Evolutionary conservation across 2,113 vertebrate species (phyloP), one percentile per base, ranked within the genome.

Genomic region (Trochalopteron elliotii): DNA sequence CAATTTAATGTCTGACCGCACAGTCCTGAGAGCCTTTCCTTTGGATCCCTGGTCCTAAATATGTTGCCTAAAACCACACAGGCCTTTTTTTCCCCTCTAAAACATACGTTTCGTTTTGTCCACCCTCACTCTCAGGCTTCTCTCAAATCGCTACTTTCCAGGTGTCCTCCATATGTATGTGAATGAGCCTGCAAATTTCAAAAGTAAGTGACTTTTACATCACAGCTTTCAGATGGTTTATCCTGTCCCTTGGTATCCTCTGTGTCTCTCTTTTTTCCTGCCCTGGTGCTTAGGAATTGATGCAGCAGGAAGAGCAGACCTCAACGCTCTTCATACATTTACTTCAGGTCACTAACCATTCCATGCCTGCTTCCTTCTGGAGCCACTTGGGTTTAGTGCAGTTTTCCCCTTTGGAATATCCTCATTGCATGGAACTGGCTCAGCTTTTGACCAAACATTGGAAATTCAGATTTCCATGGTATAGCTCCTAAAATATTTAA

Each of bases 1-100:
- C 92, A 96, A 94, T 96, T 95, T 96, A 64, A 82, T 79, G 95
- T 96, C 94, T 97, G 90, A 94, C 96, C 86, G 0, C 95, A 89
- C 22, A 79, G 83, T 84, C 74, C 77, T 92, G 77, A 75, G 83
- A 71, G 90, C 83, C 80, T 67, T 93, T 83, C 28, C 56, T 78
- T 71, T 93, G 86, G 64, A 86, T 94, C 68, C 7, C 19, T 92
- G 64, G 31, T 67, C 85, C 90, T 93, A 95, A 95, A 94, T 97
- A 90, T n/a, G 39, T 65, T 94, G 78, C 82, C 39, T 85, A 63
- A 96, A 96, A 96, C 93, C 95, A 88, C 95, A 94, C 11, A 49
- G 31, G 52, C 94, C 67, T 52, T 93, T 90, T 78, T 79, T 47
- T 14, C 12, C 22, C 20, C 16, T 64, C 64, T 59, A 83, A 93